Conservation (phyloP, 2,888 invertebrate genomes). For the Nomada flava region DNA sequence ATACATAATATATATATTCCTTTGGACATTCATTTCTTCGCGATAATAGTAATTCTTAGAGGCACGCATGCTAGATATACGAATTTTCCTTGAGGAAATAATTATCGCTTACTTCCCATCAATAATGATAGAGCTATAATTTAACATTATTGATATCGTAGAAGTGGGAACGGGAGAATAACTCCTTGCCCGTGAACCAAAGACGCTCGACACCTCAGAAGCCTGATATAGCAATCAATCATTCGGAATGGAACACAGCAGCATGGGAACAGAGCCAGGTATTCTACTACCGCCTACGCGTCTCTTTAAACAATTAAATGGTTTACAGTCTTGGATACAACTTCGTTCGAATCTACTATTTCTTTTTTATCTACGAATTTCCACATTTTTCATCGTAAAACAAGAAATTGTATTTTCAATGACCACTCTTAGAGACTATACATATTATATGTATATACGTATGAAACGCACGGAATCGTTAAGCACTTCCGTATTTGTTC, state of each 20-base stretch:
- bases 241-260: constrained; percentile 85
- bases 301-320: constrained; percentile 10
- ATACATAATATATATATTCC: too few species aligned
- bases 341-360: too few species aligned
- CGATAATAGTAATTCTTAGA: not conserved
- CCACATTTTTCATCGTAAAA: too few species aligned
- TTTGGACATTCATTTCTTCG: not conserved
- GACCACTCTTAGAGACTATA: not conserved
- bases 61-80: not conserved
- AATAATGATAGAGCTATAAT: not conserved
- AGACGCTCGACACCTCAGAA: constrained; percentile 85
- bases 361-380: too few species aligned
- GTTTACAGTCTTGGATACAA: not conserved
- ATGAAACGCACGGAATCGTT: not conserved
- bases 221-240: constrained; percentile 83
- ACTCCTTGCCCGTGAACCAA: constrained; percentile 85
- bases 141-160: constrained; percentile 73
- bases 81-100: not conserved
- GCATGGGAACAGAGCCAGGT: constrained; percentile 86
- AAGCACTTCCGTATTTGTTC: constrained; percentile 25
- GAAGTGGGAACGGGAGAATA: constrained; percentile 88
- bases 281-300: constrained; percentile 18
- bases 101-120: not conserved
- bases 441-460: not conserved
- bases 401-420: not conserved